Conservation (phyloP, 1,140 invertebrate species). For the Dreissena polymorpha region DNA sequence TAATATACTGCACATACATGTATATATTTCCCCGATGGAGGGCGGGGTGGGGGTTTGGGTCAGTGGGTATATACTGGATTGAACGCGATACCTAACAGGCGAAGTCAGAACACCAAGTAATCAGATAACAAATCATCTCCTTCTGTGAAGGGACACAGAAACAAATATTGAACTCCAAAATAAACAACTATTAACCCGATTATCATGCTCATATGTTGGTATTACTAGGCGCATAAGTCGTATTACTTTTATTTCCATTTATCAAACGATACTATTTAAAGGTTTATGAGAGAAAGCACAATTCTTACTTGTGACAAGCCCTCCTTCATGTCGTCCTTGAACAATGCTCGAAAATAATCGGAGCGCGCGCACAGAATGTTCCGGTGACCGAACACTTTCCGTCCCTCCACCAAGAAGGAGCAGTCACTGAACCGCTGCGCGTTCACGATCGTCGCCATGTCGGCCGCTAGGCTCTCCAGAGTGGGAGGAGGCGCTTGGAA, state of each 20-base stretch:
- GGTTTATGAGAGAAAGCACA: too few species aligned
- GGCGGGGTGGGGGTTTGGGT: not conserved
- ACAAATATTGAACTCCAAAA: too few species aligned
- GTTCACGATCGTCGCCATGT: constrained; percentile 21
- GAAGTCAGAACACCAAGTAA: too few species aligned
- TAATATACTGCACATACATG: not conserved
- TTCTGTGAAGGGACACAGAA: too few species aligned
- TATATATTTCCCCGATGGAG: not conserved
- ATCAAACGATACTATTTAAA: too few species aligned
- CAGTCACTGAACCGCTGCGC: constrained; percentile 40
- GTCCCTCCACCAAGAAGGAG: constrained; percentile 35
- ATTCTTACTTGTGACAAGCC: not conserved
- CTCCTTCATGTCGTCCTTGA: constrained; percentile 23
- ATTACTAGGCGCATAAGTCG: too few species aligned
- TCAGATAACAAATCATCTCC: too few species aligned
- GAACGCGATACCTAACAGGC: too few species aligned
- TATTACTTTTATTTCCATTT: too few species aligned
- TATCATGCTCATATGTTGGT: too few species aligned
- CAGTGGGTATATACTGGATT: too few species aligned
- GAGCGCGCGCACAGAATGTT: constrained; percentile 39
- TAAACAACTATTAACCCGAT: too few species aligned
- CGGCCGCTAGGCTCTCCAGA: constrained; percentile 5
- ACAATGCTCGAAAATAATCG: constrained; percentile 45
- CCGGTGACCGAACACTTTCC: constrained; percentile 36
- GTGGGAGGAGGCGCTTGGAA: constrained; percentile 27